Evolutionary conservation across 1,140 invertebrate genomes (phyloP), one percentile per base, ranked within the genome.

Genomic region (Drosophila kurseongensis): DNA sequence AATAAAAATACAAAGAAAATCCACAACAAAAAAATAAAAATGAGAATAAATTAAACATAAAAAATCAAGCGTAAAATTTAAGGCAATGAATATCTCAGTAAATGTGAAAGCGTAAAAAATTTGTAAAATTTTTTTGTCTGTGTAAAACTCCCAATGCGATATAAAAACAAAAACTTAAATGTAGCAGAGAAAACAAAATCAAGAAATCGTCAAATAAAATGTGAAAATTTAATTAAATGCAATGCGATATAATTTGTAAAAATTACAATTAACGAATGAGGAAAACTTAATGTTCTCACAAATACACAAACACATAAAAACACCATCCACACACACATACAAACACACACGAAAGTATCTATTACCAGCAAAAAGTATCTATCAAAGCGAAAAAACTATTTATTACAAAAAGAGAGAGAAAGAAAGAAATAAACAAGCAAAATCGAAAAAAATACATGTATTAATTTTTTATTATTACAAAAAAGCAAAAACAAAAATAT

Each of bases 21-120:
- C 62, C 57, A 77, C 60, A 56, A 44, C 57, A 83, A 47, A 57
- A 40, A 45, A 56, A 45, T 54, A 75, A 36, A 50, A 48, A 47
- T 27, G 56, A 71, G 56, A 45, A 44, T 45, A 65, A 60, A 65
- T 59, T 44, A 68, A 65, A 72, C 41, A 40, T 45, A 55, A 55
- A 55, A 78, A 74, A 67, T 67, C 71, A 78, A 74, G 79, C 75
- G 72, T 83, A 82, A 83, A 72, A 62, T 82, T 84, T 80, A 84
- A 85, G 76, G 72, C 82, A 82, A 88, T 81, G 78, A 83, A 88
- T 89, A 88, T 89, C 84, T 89, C 84, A 89, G 80, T 89, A 89
- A 89, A 89, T 89, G 84, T 89, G 84, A 89, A 89, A 89, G 84
- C 84, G 84, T 89, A 84, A 89, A 88, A 88, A 89, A 89, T 89